Percentiles rank a stretch among this genome's conserved stretches.
phyloP scores from a whole-genome alignment of 2,797 vertebrate genomes.

The Ptychobarbus kaznakovi region DNA sequence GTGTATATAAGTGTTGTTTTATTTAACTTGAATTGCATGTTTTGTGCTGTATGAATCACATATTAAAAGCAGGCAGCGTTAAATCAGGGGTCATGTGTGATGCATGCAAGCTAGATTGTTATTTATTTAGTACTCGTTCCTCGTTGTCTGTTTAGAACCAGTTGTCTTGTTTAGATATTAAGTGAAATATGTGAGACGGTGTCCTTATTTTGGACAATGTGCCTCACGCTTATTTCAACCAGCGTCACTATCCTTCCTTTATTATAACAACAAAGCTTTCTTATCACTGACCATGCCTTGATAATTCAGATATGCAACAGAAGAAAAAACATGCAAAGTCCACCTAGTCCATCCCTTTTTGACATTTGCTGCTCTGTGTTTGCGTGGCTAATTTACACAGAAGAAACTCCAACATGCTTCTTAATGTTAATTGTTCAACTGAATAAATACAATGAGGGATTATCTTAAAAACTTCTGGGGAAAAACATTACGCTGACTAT shows the following conservation, averaged over 20 bases:
- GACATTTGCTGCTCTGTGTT: slow-evolving; percentile 24
- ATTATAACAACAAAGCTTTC: slow-evolving; percentile 28
- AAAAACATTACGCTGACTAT: not conserved
- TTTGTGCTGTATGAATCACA: not conserved
- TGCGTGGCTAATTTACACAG: not conserved
- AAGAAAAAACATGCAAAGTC: slow-evolving; percentile 72
- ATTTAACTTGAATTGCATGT: not conserved
- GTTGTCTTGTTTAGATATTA: not conserved
- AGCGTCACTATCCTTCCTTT: not conserved
- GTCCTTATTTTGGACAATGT: slow-evolving; percentile 3
- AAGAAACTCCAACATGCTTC: not conserved
- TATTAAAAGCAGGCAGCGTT: not conserved
- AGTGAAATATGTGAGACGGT: not conserved
- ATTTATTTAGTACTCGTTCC: not conserved
- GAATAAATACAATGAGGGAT: slow-evolving; percentile 46
- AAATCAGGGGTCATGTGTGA: not conserved
- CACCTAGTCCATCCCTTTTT: slow-evolving; percentile 59
- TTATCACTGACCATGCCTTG: slow-evolving; percentile 49
- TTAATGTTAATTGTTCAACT: not conserved
- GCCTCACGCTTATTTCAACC: not conserved
- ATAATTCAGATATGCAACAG: slow-evolving; percentile 62
- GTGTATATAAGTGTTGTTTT: not conserved
- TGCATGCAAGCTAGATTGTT: not conserved
- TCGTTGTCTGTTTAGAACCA: not conserved
- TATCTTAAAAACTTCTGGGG: not conserved